Percentiles rank a stretch among this genome's conserved stretches.
Evolutionary conservation across 2,888 invertebrate genomes (phyloP).

Genomic region (Harpalus rubripes): DNA sequence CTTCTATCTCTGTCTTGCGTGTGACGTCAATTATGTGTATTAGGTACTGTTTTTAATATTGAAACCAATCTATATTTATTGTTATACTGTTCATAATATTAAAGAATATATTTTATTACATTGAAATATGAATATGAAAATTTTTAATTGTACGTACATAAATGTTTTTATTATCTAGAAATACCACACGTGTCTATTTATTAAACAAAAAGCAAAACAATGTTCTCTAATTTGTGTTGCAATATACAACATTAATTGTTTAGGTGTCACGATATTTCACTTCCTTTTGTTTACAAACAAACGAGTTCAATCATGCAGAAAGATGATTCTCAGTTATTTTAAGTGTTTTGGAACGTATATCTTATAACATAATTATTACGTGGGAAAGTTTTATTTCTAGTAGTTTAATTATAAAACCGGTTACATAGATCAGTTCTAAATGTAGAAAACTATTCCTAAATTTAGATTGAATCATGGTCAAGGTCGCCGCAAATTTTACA

Average conservation of each 20-base stretch:
- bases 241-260: neutral
- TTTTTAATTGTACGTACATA: neutral
- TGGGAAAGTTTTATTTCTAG: constrained; percentile 45
- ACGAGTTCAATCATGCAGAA: neutral
- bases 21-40: too few relatives aligned
- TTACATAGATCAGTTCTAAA: constrained; percentile 62
- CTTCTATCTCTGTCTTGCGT: too few relatives aligned
- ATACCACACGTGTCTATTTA: neutral
- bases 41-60: neutral
- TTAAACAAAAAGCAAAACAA: neutral
- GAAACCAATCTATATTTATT: neutral
- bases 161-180: neutral
- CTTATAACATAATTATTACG: constrained; percentile 36
- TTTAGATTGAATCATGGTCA: constrained; percentile 45
- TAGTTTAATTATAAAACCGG: constrained; percentile 52
- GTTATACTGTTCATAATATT: neutral
- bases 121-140: too few relatives aligned
- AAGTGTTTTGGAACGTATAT: neutral
- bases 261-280: neutral
- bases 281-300: constrained; percentile 21
- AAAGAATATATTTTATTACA: neutral
- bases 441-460: constrained; percentile 43
- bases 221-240: neutral
- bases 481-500: neutral
- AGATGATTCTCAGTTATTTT: constrained; percentile 2